Evolutionary conservation across 2,113 vertebrate species (phyloP).

Genomic region (Mellivora capensis): DNA sequence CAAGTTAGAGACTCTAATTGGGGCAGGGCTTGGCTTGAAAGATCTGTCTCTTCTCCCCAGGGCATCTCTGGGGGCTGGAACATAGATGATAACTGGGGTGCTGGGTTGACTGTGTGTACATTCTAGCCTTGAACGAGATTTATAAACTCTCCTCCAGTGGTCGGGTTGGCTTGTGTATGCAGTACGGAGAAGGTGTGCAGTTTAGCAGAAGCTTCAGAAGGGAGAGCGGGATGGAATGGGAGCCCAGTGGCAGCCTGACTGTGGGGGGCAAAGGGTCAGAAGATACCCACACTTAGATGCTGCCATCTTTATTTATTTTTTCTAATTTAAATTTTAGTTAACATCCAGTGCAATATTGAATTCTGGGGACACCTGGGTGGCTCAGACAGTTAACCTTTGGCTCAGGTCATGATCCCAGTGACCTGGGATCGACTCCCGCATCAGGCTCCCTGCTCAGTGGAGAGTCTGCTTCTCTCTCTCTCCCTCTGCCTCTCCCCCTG

Average conservation of each 20-base stretch:
- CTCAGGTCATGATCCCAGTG: too few relatives aligned
- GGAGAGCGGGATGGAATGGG: background rate
- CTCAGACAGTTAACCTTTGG: too few relatives aligned
- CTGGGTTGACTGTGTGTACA: background rate
- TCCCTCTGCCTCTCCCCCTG: too few relatives aligned
- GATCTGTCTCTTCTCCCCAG: background rate
- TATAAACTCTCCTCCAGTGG: background rate
- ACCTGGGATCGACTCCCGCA: too few relatives aligned
- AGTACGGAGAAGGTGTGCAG: background rate
- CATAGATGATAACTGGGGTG: background rate
- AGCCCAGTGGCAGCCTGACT: rapidly evolving
- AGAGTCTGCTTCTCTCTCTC: too few relatives aligned
- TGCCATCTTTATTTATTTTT: background rate
- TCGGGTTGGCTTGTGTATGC: background rate
- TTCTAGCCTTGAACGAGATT: background rate
- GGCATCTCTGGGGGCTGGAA: background rate
- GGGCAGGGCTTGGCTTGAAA: background rate
- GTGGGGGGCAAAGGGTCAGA: too few relatives aligned
- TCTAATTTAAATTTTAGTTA: background rate
- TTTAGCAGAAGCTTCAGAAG: background rate
- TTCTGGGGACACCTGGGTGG: background rate
- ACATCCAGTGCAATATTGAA: background rate
- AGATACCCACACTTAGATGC: background rate
- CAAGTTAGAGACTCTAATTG: background rate
- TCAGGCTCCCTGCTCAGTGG: too few relatives aligned